phyloP scores from a whole-genome alignment of 1,140 invertebrate genomes.

The Drosophila navojoa region DNA sequence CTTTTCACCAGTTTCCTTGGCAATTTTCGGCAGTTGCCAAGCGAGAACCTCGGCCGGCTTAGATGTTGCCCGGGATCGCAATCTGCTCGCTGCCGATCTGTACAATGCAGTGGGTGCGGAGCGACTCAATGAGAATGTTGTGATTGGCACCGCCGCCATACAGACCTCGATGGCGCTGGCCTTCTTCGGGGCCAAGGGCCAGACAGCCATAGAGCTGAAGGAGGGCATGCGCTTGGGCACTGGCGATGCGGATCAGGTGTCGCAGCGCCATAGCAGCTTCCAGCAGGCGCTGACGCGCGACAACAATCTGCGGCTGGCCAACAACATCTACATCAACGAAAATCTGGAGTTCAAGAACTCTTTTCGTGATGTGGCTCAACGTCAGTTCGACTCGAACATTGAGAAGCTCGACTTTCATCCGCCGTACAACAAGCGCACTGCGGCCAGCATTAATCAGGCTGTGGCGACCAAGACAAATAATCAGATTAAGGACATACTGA shows the following conservation, averaged over 20 bases:
- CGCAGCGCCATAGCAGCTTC: conserved; percentile 64
- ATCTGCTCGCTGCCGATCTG: conserved; percentile 72
- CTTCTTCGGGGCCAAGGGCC: conserved; percentile 76
- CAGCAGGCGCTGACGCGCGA: conserved; percentile 71
- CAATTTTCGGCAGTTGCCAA: conserved; percentile 33
- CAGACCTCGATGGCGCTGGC: conserved; percentile 78
- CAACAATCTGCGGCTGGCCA: conserved; percentile 75
- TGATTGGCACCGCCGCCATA: conserved; percentile 71
- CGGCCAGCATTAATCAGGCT: conserved; percentile 71
- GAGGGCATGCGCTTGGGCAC: conserved; percentile 68
- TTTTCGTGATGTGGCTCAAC: conserved; percentile 72
- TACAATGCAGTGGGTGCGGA: conserved; percentile 74
- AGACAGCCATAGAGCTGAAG: conserved; percentile 72
- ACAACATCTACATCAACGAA: conserved; percentile 80
- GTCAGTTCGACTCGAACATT: conserved; percentile 76
- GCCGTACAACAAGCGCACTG: conserved; percentile 79
- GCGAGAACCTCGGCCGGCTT: conserved; percentile 37
- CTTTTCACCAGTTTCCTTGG: conserved; percentile 39
- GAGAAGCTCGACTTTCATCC: conserved; percentile 81
- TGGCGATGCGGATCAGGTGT: conserved; percentile 68
- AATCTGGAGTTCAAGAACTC: conserved; percentile 77
- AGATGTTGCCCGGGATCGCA: conserved; percentile 63
- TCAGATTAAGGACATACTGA: conserved; percentile 69
- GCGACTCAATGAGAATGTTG: conserved; percentile 71
- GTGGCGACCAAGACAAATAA: conserved; percentile 71